These are phyloP conservation scores for Hemitrygon akajei DNA, from an alignment of 2,797 vertebrate species.

Conservation along the genomic window DNA sequence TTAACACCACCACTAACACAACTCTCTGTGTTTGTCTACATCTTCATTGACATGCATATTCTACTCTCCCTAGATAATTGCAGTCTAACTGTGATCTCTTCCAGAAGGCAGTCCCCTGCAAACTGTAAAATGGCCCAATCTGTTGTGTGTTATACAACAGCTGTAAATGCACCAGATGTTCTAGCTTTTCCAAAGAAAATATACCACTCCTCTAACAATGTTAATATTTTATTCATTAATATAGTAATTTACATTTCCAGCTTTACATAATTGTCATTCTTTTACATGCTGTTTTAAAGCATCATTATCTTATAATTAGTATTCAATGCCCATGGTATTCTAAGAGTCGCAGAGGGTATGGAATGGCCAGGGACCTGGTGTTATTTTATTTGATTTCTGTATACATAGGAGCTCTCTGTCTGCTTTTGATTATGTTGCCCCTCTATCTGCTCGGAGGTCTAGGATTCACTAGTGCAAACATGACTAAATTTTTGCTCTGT, in stretches of 20 bases:
- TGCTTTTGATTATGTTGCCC: neutral
- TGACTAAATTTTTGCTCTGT: neutral
- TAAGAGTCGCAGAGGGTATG: neutral
- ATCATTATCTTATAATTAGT: conserved; percentile 16
- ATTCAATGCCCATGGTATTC: neutral
- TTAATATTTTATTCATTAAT: neutral
- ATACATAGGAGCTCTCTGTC: neutral
- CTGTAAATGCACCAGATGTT: conserved; percentile 34
- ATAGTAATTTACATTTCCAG: neutral
- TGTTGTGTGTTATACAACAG: neutral
- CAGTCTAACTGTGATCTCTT: conserved; percentile 5
- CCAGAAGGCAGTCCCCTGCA: conserved; percentile 12
- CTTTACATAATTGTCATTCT: neutral
- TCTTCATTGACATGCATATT: conserved; percentile 27
- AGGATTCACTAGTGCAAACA: neutral
- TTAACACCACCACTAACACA: neutral
- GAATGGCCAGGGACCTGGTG: neutral
- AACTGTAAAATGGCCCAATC: conserved; percentile 31
- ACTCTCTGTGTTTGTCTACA: conserved; percentile 1
- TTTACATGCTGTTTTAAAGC: neutral
- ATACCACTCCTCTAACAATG: neutral
- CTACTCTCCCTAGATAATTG: neutral
- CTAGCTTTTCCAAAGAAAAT: neutral
- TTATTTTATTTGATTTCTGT: neutral
- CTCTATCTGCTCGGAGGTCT: neutral